Percentiles rank a stretch among this genome's conserved stretches.
These are phyloP conservation scores for Heliconius ismenius DNA, from an alignment of 2,888 invertebrate genomes.

Conservation along the genomic window DNA sequence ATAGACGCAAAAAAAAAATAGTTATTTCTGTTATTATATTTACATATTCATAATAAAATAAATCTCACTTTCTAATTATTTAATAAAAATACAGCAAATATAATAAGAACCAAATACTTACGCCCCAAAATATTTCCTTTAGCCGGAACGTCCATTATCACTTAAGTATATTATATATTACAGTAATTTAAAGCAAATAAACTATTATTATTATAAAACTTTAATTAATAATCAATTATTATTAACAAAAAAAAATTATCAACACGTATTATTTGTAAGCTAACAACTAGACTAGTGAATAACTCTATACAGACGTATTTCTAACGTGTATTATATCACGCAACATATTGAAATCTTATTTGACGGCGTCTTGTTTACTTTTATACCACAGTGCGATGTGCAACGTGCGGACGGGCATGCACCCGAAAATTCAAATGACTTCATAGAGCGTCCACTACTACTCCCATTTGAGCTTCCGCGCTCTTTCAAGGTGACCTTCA, in stretches of 20 bases:
- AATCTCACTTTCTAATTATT: neutral
- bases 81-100: neutral
- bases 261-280: conserved; percentile 2
- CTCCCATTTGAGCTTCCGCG: conserved; percentile 67
- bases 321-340: conserved; percentile 38
- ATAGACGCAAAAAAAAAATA: neutral
- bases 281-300: conserved; percentile 8
- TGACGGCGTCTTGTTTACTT: conserved; percentile 37
- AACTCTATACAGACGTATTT: conserved; percentile 23
- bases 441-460: conserved; percentile 38
- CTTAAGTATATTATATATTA: neutral
- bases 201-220: conserved; percentile 6
- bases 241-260: neutral
- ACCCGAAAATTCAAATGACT: conserved; percentile 44
- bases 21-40: neutral
- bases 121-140: conserved; percentile 82
- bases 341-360: conserved; percentile 49
- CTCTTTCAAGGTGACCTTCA: conserved; percentile 75
- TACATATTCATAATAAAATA: neutral
- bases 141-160: conserved; percentile 78
- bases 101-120: conserved; percentile 62
- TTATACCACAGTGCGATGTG: conserved; percentile 25
- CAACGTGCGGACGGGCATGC: conserved; percentile 47
- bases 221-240: neutral
- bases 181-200: neutral